These are phyloP conservation scores for Antitype chi DNA, from an alignment of 2,888 invertebrate species.

Conservation along the genomic window DNA sequence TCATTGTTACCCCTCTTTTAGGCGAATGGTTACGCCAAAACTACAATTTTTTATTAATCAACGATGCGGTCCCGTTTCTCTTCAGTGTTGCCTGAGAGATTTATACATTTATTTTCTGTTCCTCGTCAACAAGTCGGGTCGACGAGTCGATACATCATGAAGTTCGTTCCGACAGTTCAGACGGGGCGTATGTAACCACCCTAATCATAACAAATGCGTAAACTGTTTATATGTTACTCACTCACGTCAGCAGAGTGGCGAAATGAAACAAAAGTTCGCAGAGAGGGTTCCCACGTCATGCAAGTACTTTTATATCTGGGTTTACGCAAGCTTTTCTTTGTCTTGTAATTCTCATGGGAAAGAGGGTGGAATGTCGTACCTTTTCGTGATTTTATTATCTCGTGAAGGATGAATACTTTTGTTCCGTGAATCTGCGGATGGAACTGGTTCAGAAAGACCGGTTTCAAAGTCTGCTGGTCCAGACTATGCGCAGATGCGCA, in stretches of 20 bases:
- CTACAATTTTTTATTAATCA: not conserved
- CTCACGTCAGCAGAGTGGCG: not conserved
- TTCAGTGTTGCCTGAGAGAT: not conserved
- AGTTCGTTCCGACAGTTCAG: not conserved
- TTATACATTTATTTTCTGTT: not conserved
- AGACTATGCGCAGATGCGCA: not conserved
- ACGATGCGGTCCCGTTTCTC: not conserved
- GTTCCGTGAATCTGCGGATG: slow-evolving; percentile 3
- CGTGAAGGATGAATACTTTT: slow-evolving; percentile 40
- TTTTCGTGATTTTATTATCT: slow-evolving; percentile 27
- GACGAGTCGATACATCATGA: not conserved
- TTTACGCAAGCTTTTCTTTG: slow-evolving; percentile 18
- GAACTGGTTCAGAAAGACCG: not conserved
- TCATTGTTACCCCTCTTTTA: not conserved
- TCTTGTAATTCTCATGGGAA: slow-evolving; percentile 36
- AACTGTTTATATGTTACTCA: slow-evolving; percentile 15
- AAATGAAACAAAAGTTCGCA: slow-evolving; percentile 32
- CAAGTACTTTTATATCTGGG: not conserved
- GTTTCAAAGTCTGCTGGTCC: not conserved
- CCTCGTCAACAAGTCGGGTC: not conserved
- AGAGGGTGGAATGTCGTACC: slow-evolving; percentile 10
- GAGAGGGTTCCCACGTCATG: slow-evolving; percentile 10
- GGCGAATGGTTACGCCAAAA: not conserved
- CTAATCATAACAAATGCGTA: slow-evolving; percentile 19
- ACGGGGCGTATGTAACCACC: not conserved